Evolutionary conservation across 2,113 vertebrate genomes (phyloP), one percentile per base, ranked within the genome.

Genomic region (Cathartes aura): DNA sequence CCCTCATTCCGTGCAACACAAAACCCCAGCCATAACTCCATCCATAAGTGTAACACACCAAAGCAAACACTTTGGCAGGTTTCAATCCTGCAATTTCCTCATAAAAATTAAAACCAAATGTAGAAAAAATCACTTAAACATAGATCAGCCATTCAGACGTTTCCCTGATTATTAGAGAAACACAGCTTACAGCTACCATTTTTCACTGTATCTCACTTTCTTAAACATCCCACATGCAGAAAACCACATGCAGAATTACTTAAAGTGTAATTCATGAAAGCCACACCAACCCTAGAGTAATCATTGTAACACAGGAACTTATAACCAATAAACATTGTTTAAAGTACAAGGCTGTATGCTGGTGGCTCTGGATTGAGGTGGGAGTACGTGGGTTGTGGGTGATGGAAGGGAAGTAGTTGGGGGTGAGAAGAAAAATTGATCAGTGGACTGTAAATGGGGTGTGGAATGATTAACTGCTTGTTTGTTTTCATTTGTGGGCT

Each of bases 171-270:
- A 79, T 64, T 60, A 75, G 38, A 67, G 63, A 89, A 95, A 74
- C 14, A 52, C 36, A 52, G 17, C 10, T 82, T 60, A 53, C 18
- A 60, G 34, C 52, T 72, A 32, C 78, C 20, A 56, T 91, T 95
- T 94, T 89, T 90, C 43, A 60, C 27, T 43, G 17, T 79, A 63
- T 71, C 63, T 94, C 84, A 48, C 64, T 84, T 92, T 45, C 68
- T 87, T 60, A 72, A 81, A 64, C 72, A 82, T 72, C 72, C 55
- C 60, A 58, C 38, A 38, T 38, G 23, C 36, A 95, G 81, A 87
- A 97, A 97, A 80, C 45, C 73, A 75, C 68, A 75, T 32, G 15
- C 20, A 94, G 73, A 91, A 89, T 82, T 81, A 47, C 76, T 95
- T 73, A 40, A 73, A 73, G 32, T 45, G 34, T 48, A 92, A 74